These are phyloP conservation scores for Ranitomeya imitator DNA, from an alignment of 2,113 vertebrate species.

Conservation along the genomic window DNA sequence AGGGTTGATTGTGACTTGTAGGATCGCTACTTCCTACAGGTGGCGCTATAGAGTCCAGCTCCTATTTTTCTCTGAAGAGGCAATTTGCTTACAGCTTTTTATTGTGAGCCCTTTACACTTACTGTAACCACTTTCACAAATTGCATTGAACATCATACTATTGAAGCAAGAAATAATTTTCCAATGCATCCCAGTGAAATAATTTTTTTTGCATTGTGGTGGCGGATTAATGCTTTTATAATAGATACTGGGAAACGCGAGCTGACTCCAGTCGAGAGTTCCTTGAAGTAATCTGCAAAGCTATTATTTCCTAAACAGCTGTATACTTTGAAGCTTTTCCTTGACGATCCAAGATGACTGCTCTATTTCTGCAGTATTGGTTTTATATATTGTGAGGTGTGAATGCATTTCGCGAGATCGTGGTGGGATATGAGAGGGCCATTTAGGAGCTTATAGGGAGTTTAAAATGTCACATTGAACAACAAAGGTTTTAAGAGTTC, in stretches of 20 bases:
- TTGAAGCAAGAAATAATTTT: conserved; percentile 51
- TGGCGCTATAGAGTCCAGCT: too few relatives aligned
- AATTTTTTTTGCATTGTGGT: conserved; percentile 37
- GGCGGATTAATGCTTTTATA: conserved; percentile 42
- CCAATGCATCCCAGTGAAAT: conserved; percentile 35
- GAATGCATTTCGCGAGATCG: not conserved
- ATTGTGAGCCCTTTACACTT: conserved; percentile 23
- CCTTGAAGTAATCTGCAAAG: conserved; percentile 45
- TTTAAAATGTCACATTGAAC: conserved; percentile 46
- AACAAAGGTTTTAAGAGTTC: conserved; percentile 19
- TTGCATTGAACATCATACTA: conserved; percentile 26
- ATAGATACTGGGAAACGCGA: conserved; percentile 41
- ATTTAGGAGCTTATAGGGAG: conserved; percentile 46
- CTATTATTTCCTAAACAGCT: conserved; percentile 53
- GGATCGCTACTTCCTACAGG: too few relatives aligned
- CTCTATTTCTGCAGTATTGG: conserved; percentile 39
- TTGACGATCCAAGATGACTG: conserved; percentile 20
- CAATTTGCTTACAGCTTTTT: not conserved
- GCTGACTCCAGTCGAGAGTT: conserved; percentile 46
- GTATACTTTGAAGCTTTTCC: conserved; percentile 20
- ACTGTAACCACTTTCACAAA: conserved; percentile 23
- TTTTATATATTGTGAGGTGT: conserved; percentile 40
- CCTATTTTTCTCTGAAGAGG: too few relatives aligned
- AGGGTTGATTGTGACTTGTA: too few relatives aligned
- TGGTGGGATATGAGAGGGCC: conserved; percentile 17